Evolutionary conservation across 2,797 vertebrate species (phyloP), one percentile per base, ranked within the genome.

Genomic region (Stomatorhinus walkeri): DNA sequence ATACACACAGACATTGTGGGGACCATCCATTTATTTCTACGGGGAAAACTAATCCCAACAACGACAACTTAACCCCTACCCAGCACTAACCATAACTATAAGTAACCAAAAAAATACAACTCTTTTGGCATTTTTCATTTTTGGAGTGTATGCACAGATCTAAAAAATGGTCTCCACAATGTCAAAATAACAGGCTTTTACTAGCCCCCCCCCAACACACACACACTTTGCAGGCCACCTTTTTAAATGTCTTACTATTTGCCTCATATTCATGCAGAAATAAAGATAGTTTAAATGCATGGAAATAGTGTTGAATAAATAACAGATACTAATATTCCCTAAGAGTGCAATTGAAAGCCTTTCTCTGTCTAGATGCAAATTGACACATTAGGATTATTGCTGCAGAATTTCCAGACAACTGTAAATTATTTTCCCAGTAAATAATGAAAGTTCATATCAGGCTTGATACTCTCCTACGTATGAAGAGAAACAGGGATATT

Each of bases 361-460:
- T 36, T 87, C 48, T 79, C 52, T 87, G 85, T 32, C 64, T 54
- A 87, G 46, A 79, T 68, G 68, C 68, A 87, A 89, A 87, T 87
- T 87, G 89, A 89, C 85, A 83, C 86, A 89, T 87, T 81, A 89
- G 49, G 85, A 61, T 72, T 46, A 87, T 79, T 81, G 51, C 19
- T 87, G 32, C 19, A 81, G n/a, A 46, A 22, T 68, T 68, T 64
- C 52, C 12, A 43, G 85, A 85, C 56, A 36, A 85, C 22, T 36
- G 22, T 49, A 85, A 89, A 51, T 51, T 36, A 43, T 51, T 89
- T 89, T 51, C 36, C 43, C 14, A 89, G 54, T 19, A 49, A 85
- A 68, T 85, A 32, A 28, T 36, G 43, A 76, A 54, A 48, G 24
- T 49, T 48, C 46, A 48, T 87, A 48, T 46, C 43, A 28, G 32